A percentile compares a stretch with the other conserved stretches of the same genome.
Evolutionary conservation across 2,797 vertebrate genomes (phyloP).

Genomic region (Phrynocephalus forsythii): DNA sequence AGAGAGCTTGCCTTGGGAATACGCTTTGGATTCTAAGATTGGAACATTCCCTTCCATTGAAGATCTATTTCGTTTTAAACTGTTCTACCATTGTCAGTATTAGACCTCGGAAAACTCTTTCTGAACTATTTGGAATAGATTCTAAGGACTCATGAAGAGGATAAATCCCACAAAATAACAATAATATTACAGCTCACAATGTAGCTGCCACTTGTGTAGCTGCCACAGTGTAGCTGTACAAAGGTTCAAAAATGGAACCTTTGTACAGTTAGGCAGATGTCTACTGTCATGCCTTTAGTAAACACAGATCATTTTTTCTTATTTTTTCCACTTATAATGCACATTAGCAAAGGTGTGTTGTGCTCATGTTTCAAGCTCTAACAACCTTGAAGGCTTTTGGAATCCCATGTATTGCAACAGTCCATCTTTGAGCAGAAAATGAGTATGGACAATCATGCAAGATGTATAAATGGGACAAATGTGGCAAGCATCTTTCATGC

Average conservation of each 20-base stretch:
- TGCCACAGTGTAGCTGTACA: not conserved
- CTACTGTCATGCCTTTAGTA: not conserved
- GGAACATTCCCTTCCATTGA: not conserved
- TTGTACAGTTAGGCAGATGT: not conserved
- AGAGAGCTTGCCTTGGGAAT: not conserved
- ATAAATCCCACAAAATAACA: not conserved
- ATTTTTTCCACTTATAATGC: slow-evolving; percentile 19
- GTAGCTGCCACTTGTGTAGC: not conserved
- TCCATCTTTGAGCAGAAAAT: slow-evolving; percentile 16
- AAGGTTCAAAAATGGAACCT: not conserved
- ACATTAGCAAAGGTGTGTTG: slow-evolving; percentile 16
- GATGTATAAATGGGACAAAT: slow-evolving; percentile 24
- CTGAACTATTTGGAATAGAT: not conserved
- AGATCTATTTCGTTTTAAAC: too few species aligned
- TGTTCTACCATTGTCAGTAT: not conserved
- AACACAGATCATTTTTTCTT: not conserved
- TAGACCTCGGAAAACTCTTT: not conserved
- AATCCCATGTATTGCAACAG: slow-evolving; percentile 11
- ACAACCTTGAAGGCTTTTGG: not conserved
- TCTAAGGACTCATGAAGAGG: not conserved
- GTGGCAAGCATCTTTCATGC: slow-evolving; percentile 7
- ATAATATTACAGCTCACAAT: slow-evolving; percentile 3
- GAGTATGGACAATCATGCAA: slow-evolving; percentile 35
- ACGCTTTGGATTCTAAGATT: not conserved
- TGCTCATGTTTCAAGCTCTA: slow-evolving; percentile 18